Conservation (phyloP, 1,140 invertebrate species). For the Lepidotrigona ventralis region DNA sequence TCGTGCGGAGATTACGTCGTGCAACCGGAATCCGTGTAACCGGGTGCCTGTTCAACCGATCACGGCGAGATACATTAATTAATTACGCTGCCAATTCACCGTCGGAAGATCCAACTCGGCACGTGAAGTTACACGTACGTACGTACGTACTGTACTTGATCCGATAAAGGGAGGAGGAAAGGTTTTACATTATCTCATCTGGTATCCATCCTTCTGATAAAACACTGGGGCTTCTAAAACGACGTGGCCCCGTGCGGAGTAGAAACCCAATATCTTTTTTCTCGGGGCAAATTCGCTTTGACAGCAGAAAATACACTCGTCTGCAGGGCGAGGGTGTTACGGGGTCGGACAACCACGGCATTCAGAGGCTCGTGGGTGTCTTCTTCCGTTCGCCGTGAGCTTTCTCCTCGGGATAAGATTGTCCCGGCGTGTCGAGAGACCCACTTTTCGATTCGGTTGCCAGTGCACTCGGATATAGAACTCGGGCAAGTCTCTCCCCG, state of each 20-base stretch:
- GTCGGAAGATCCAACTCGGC: too few relatives aligned
- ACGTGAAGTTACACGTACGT: too few relatives aligned
- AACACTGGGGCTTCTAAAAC: background rate
- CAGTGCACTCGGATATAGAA: background rate
- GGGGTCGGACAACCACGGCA: constrained; percentile 24
- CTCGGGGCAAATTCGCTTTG: constrained; percentile 5
- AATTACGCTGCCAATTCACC: too few relatives aligned
- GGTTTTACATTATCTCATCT: too few relatives aligned
- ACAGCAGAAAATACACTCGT: constrained; percentile 36
- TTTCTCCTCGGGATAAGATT: constrained; percentile 28
- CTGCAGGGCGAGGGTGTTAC: background rate
- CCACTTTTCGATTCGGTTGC: constrained; percentile 41
- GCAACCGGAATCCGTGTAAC: background rate
- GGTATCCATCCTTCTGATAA: too few relatives aligned
- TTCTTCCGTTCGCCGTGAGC: constrained; percentile 13
- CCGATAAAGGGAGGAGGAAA: too few relatives aligned
- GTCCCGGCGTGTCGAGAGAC: constrained; percentile 46
- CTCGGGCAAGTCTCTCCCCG: background rate
- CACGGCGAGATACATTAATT: background rate
- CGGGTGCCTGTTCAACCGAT: background rate
- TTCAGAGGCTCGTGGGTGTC: constrained; percentile 14
- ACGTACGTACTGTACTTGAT: too few relatives aligned
- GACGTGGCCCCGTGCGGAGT: background rate
- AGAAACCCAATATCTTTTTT: background rate
- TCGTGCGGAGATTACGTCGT: background rate